phyloP scores from a whole-genome alignment of 2,888 invertebrate genomes.

The Orthosia cruda region DNA sequence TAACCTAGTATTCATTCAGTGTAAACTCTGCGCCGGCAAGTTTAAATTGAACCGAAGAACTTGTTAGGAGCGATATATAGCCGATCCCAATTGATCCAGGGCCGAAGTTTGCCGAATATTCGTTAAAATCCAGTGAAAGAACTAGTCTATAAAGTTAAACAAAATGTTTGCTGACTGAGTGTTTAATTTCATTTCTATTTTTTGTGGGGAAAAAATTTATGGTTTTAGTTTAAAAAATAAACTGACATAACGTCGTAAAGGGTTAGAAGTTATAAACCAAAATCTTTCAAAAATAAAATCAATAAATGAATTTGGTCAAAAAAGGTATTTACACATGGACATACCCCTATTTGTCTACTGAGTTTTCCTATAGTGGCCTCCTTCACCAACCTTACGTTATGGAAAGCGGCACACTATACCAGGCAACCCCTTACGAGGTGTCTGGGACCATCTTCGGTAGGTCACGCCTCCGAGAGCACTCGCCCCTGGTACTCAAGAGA shows the following conservation, averaged over 20 bases:
- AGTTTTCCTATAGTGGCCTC: too few relatives aligned
- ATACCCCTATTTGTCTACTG: too few relatives aligned
- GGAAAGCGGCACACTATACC: too few relatives aligned
- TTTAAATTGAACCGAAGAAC: slow-evolving; percentile 67
- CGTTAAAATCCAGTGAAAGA: slow-evolving; percentile 35
- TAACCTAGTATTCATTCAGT: slow-evolving; percentile 24
- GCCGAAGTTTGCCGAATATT: slow-evolving; percentile 42
- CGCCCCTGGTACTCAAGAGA: too few relatives aligned
- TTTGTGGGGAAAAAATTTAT: slow-evolving; percentile 4
- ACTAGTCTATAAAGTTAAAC: slow-evolving; percentile 12
- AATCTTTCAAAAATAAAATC: too few relatives aligned
- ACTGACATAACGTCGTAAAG: not conserved
- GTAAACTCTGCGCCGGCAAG: slow-evolving; percentile 42
- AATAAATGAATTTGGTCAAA: too few relatives aligned
- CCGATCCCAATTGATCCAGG: slow-evolving; percentile 55
- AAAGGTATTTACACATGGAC: too few relatives aligned
- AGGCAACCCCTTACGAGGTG: too few relatives aligned
- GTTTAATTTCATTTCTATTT: slow-evolving; percentile 9
- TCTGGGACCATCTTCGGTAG: too few relatives aligned
- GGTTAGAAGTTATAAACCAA: too few relatives aligned
- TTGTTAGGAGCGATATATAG: slow-evolving; percentile 55
- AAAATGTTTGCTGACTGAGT: slow-evolving; percentile 25
- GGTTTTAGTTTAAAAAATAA: not conserved
- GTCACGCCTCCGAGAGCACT: too few relatives aligned
- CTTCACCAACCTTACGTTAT: too few relatives aligned